Base-by-base conservation (phyloP, 2,113 vertebrate species). In the Ptychochromis oligacanthus region DNA sequence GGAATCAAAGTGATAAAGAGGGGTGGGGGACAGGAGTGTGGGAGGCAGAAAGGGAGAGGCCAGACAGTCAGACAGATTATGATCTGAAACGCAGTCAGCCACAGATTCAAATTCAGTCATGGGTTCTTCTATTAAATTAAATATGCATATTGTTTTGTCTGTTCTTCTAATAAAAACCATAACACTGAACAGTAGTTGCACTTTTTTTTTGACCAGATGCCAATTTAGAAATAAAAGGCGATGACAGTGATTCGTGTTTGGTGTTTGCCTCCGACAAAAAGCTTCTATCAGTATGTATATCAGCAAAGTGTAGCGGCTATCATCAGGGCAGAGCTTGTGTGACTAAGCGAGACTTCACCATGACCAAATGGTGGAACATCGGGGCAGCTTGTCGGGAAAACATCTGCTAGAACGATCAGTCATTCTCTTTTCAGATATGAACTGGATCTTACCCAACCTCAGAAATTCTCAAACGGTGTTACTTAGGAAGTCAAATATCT, bases 291-390 rank as follows among this genome's bases (percentile, higher is more conserved):
- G 70, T 58, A 3, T 8, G 78, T 80, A 67, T 57, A 67, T 85
- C 70, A 60, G 72, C 56, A 5, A 79, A 14, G 31, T 12, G 43
- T 2, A 7, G 86, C 62, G 34, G 58, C 70, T 49, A 31, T 75
- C 85, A 67, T 85, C 77, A 76, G 52, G 11, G 28, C 57, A 36
- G 77, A 61, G 26, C 2, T 72, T 31, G 74, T 81, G 87, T 79
- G 88, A 88, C 70, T 76, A 43, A 91, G 64, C 24, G 1, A 74
- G 84, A 38, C 77, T 52, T 36, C 28, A 12, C 81, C 5, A 17
- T 52, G 76, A 86, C 54, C 89, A 91, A 88, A 90, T 86, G 88
- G 87, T 80, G 72, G 79, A 90, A 91, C 72, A 79, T 79, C 77
- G 3, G 2, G 26, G 64, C 1, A 5, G 46, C 52, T 52, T 34